phyloP scores from a whole-genome alignment of 2,888 invertebrate species.

The Rhingia rostrata region DNA sequence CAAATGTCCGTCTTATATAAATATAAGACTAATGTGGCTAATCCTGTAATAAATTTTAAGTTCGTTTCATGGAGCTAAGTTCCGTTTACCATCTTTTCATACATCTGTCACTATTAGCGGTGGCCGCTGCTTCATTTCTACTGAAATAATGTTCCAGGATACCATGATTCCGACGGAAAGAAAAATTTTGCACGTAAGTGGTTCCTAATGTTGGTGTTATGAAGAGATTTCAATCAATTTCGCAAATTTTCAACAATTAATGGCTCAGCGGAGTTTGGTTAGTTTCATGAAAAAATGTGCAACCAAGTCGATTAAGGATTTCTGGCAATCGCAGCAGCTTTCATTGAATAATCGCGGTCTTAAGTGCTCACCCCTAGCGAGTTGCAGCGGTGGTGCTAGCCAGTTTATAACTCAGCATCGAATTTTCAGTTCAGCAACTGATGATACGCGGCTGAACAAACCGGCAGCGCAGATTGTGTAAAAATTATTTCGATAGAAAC shows the following conservation, averaged over 20 bases:
- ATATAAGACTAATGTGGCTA: too few species aligned
- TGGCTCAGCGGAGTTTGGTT: slow-evolving; percentile 64
- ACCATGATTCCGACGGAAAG: too few species aligned
- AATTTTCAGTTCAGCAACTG: slow-evolving; percentile 46
- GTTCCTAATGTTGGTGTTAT: slow-evolving; percentile 39
- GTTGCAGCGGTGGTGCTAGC: slow-evolving; percentile 21
- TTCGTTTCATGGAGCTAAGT: too few species aligned
- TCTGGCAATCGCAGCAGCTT: slow-evolving; percentile 47
- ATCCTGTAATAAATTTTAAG: too few species aligned
- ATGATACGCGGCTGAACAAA: too few species aligned
- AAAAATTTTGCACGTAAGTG: slow-evolving; percentile 26
- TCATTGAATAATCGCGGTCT: slow-evolving; percentile 51
- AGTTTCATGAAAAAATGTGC: slow-evolving; percentile 57
- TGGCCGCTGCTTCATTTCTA: too few species aligned
- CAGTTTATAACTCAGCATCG: slow-evolving; percentile 49
- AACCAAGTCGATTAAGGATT: slow-evolving; percentile 17
- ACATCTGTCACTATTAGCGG: too few species aligned
- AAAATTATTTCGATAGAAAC: too few species aligned
- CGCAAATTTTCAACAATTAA: slow-evolving; percentile 11
- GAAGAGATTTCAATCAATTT: slow-evolving; percentile 40
- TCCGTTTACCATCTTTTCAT: too few species aligned
- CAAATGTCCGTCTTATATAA: too few species aligned
- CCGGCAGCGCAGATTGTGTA: too few species aligned
- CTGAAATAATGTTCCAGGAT: too few species aligned
- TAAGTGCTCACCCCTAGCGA: slow-evolving; percentile 17